Percentiles rank a stretch among this genome's conserved stretches.
phyloP scores from a whole-genome alignment of 2,888 invertebrate species.

The Latrodectus hesperus region DNA sequence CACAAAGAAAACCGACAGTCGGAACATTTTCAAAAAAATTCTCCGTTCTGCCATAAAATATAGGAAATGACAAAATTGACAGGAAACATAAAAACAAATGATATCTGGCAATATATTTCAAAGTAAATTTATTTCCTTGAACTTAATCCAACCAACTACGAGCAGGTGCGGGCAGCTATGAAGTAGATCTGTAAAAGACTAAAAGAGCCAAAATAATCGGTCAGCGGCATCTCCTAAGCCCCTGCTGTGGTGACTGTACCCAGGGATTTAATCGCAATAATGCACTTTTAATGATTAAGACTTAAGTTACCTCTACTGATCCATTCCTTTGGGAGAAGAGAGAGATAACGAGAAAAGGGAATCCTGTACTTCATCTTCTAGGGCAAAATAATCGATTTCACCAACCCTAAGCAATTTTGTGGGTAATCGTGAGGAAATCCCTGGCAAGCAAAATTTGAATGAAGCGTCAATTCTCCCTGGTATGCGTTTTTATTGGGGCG shows the following conservation, averaged over 20 bases:
- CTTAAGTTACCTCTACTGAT: slow-evolving; percentile 65
- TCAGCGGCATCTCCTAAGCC: slow-evolving; percentile 58
- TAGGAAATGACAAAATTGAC: no score
- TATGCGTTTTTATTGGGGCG: slow-evolving; percentile 52
- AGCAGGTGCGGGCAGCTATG: not conserved
- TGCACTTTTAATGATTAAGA: slow-evolving; percentile 69
- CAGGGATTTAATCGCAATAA: slow-evolving; percentile 64
- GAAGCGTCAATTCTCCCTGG: slow-evolving; percentile 64
- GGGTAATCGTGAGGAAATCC: slow-evolving; percentile 64
- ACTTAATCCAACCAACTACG: no score
- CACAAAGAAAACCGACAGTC: no score
- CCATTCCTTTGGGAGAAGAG: slow-evolving; percentile 45
- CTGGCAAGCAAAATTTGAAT: slow-evolving; percentile 59
- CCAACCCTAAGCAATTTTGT: slow-evolving; percentile 57
- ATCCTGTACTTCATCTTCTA: slow-evolving; percentile 53
- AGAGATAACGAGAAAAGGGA: slow-evolving; percentile 66
- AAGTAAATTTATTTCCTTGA: no score
- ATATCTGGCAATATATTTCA: no score
- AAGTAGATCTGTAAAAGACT: slow-evolving; percentile 41
- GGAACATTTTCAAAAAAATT: no score
- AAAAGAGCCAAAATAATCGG: slow-evolving; percentile 52
- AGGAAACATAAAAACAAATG: no score
- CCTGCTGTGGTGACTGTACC: slow-evolving; percentile 53
- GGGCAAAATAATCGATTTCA: slow-evolving; percentile 55
- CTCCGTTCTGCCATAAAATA: no score